Evolutionary conservation across 2,797 vertebrate genomes (phyloP), one percentile per base, ranked within the genome.

Genomic region (Myripristis jacobus): DNA sequence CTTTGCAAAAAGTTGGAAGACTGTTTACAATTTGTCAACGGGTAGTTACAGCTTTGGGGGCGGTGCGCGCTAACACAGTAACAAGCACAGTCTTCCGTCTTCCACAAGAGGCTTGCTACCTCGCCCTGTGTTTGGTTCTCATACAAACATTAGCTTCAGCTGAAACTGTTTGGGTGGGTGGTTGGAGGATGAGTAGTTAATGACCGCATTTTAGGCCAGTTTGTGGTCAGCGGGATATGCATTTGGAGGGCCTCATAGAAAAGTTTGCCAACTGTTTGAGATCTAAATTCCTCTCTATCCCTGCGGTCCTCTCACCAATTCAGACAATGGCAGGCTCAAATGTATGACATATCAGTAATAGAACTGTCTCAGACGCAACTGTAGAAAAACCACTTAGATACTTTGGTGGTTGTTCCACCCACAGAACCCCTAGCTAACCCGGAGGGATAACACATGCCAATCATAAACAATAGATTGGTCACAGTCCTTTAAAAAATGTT

Each of bases 391-490:
- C 72, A 82, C 67, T 79, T 62, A 74, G 77, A 69, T 65, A 64
- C 74, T 50, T 59, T 21, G 58, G 25, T n/a, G 46, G 54, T 44
- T 83, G 54, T 84, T 81, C 81, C 71, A 82, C 82, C 81, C 76
- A 74, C 77, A 58, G 68, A 66, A 65, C 85, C 81, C 73, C 21
- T 65, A 73, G 74, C 67, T 68, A 78, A 85, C 79, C 84, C 79
- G 10, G 4, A 53, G 81, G 78, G 73, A 86, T 70, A 84, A 83
- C 89, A 86, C 85, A 71, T 87, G 84, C 79, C 85, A 86, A 83
- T 91, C 87, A 89, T 44, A 83, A 77, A 85, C 79, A 84, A 70
- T 63, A 84, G 79, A 81, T 59, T 70, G 72, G 87, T 85, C 77
- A 73, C 79, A 79, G 59, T 66, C 75, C 66, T 68, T 84, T 47